Percentiles rank a stretch among this genome's conserved stretches.
Conservation (phyloP, 1,140 invertebrate species). For the Sweltsa coloradensis region DNA sequence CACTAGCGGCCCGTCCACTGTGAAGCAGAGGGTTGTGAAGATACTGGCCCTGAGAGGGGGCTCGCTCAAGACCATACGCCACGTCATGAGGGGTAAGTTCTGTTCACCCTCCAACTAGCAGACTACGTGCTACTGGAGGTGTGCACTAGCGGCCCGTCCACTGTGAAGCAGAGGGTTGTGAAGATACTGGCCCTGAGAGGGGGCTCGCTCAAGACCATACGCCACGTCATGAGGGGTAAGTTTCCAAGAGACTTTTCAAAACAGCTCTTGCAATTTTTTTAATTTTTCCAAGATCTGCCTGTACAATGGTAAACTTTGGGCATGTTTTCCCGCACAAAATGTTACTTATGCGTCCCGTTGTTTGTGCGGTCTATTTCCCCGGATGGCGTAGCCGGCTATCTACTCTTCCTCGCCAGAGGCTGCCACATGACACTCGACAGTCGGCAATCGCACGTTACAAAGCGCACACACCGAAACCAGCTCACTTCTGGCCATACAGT, state of each 20-base stretch:
- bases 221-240: slow-evolving; percentile 83
- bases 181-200: slow-evolving; percentile 81
- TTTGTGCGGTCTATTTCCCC: no score
- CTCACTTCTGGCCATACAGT: no score
- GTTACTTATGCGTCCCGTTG: no score
- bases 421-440: no score
- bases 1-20: slow-evolving; percentile 51
- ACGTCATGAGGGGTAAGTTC: slow-evolving; percentile 76
- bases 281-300: no score
- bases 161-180: slow-evolving; percentile 77
- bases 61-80: slow-evolving; percentile 86
- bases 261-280: not conserved
- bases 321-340: no score
- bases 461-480: no score
- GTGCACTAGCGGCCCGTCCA: slow-evolving; percentile 57
- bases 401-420: no score
- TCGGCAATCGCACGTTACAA: no score
- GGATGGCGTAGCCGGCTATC: no score
- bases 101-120: slow-evolving; percentile 91
- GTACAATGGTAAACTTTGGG: no score
- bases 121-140: slow-evolving; percentile 93
- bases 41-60: slow-evolving; percentile 81
- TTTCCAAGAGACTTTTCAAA: slow-evolving; percentile 4
- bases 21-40: slow-evolving; percentile 81
- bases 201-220: slow-evolving; percentile 86